Conservation (phyloP, 2,797 vertebrate genomes). For the Lagodon rhomboides region DNA sequence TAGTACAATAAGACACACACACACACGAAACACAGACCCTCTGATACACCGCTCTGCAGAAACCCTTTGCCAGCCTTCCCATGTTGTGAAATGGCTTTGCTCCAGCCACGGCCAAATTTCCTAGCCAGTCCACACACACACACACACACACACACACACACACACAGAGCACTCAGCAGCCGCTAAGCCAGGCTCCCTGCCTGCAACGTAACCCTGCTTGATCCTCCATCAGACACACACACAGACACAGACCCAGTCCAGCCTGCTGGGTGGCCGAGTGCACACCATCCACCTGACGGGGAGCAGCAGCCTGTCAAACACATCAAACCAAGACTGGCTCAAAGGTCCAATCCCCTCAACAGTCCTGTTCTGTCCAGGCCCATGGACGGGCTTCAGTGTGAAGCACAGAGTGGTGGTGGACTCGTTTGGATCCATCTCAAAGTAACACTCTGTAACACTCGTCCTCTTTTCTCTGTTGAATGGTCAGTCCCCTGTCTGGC, state of each 20-base stretch:
- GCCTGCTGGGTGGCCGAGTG: constrained; percentile 62
- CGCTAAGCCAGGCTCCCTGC: constrained; percentile 69
- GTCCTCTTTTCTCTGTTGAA: constrained; percentile 3
- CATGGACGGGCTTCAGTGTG: constrained; percentile 27
- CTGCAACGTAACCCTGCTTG: constrained; percentile 72
- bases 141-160: constrained; percentile 43
- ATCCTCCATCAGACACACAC: constrained; percentile 69
- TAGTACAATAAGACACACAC: constrained; percentile 39
- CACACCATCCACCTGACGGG: constrained; percentile 58
- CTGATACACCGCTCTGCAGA: constrained; percentile 48
- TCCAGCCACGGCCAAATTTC: constrained; percentile 68
- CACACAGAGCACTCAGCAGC: constrained; percentile 54
- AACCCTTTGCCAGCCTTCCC: constrained; percentile 62
- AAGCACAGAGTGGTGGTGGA: constrained; percentile 1
- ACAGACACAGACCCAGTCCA: constrained; percentile 53
- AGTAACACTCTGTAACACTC: constrained; percentile 5
- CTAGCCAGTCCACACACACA: constrained; percentile 48
- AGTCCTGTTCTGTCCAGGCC: constrained; percentile 37
- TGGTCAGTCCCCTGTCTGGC: not conserved
- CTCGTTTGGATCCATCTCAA: constrained; percentile 28
- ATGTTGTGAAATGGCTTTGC: constrained; percentile 70
- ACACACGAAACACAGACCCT: constrained; percentile 41
- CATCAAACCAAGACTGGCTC: constrained; percentile 61
- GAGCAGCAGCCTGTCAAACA: constrained; percentile 64
- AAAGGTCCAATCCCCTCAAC: constrained; percentile 59